Base-by-base conservation (phyloP, 1,140 invertebrate genomes). In the Brachionus koreanus region DNA sequence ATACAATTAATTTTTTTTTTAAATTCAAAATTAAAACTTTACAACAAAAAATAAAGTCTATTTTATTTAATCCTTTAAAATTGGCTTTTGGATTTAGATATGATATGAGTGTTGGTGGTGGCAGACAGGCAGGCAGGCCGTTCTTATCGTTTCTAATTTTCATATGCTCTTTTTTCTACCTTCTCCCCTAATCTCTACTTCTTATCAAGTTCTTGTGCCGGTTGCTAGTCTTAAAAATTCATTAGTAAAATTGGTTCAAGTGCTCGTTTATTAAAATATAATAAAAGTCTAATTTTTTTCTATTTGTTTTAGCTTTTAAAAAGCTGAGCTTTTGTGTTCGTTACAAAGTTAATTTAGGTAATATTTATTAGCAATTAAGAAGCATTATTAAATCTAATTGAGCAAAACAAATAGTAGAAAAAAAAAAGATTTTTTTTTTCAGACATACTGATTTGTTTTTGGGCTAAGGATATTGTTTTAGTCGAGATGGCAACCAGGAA, bases 401-500 rank as follows among this genome's bases (percentile, higher is more conserved):
- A 57, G 49, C n/a, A 57, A 57, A 57, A 57, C 9, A 57, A 57
- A 57, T 57, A 57, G 19, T 19, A 1, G 6, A 42, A 2, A 19
- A 12, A 25, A n/a, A n/a, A n/a, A n/a, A n/a, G n/a, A n/a, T n/a
- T 57, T 57, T 19, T 57, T 57, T 57, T 52, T 57, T 57, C 19
- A 57, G 19, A 57, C 49, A 7, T 29, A 57, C 19, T 57, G 49
- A 57, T 57, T 57, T 57, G 49, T 23, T 57, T 23, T 57, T 16
- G 19, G 9, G 49, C 49, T 65, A 65, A 12, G 63, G 63, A 65
- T 65, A 65, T 65, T 57, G 33, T 65, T 65, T 65, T 65, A 65
- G 63, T 65, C 63, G 63, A 33, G 63, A 65, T 65, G 63, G 63
- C 63, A 65, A 65, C 63, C 63, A 35, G 63, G 63, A 65, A 65